These are phyloP conservation scores for Coilia nasus DNA, from an alignment of 2,797 vertebrate genomes.

Conservation along the genomic window DNA sequence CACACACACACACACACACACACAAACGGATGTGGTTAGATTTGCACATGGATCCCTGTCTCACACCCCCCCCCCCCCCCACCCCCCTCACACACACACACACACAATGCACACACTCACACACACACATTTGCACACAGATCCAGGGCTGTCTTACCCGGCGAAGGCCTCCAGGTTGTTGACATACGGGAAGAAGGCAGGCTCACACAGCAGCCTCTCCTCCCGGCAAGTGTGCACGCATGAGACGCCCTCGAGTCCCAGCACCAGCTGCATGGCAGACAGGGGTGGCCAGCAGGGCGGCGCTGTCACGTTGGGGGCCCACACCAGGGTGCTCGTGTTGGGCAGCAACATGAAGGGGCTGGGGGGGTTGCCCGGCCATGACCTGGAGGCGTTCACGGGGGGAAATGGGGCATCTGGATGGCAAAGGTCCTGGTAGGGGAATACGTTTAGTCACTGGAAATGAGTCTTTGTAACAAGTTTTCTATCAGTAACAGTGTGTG, in stretches of 20 bases:
- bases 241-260: slow-evolving; percentile 77
- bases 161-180: slow-evolving; percentile 88
- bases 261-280: slow-evolving; percentile 80
- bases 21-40: too few relatives aligned
- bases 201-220: slow-evolving; percentile 86
- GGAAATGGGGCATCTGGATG: slow-evolving; percentile 67
- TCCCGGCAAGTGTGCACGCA: slow-evolving; percentile 85
- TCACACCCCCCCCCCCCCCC: too few relatives aligned
- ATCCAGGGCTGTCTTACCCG: slow-evolving; percentile 75
- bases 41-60: too few relatives aligned
- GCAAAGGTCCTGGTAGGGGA: slow-evolving; percentile 73
- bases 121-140: neutral
- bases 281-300: slow-evolving; percentile 84
- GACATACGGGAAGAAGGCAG: slow-evolving; percentile 89
- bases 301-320: slow-evolving; percentile 73
- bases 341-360: slow-evolving; percentile 75
- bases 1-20: too few relatives aligned
- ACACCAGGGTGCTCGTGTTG: slow-evolving; percentile 81
- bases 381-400: slow-evolving; percentile 63
- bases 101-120: too few relatives aligned
- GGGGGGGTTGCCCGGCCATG: slow-evolving; percentile 60
- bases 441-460: too few relatives aligned
- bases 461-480: too few relatives aligned
- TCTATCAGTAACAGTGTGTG: too few relatives aligned
- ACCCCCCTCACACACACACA: neutral